Evolutionary conservation across 2,888 invertebrate genomes (phyloP), one percentile per base, ranked within the genome.

Genomic region (Hydrotaea cyrtoneurina): DNA sequence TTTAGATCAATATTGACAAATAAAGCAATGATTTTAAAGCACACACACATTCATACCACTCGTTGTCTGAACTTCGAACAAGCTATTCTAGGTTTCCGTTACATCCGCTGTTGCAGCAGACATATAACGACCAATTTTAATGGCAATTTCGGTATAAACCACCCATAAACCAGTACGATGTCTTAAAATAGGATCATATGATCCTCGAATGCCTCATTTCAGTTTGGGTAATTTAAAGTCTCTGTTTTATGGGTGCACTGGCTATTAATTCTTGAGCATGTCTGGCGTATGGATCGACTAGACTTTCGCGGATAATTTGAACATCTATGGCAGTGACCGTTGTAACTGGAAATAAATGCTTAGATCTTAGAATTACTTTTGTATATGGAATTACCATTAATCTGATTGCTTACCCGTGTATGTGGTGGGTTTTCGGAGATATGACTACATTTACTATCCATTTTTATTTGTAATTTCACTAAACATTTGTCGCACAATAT

Each of bases 321-420:
- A n/a, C n/a, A n/a, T n/a, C 96, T 96, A 92, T 95, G 96, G 88
- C 95, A 96, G 89, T 95, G 95, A 53, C 96, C 96, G 2, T 96
- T 95, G 90, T 96, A 96, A 80, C 96, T 96, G 89, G 26, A 82
- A 66, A n/a, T 57, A 83, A 26, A 19, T 26, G 23, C 19, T 4
- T 73, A 43, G 36, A 15, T 43, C 31, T 50, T 43, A 39, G 1
- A n/a, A 55, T 43, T 31, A 62, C 53, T 3, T 8, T 66, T 31
- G 59, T n/a, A n/a, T n/a, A n/a, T n/a, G n/a, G n/a, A n/a, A n/a
- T 4, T n/a, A 17, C 26, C 57, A 11, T 10, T 36, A 26, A n/a
- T n/a, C n/a, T n/a, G n/a, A n/a, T n/a, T n/a, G n/a, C 80, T 92
- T 93, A 96, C 96, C 96, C 96, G 69, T 96, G 96, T 85, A 96